These are phyloP conservation scores for Uropetala carovei DNA, from an alignment of 2,888 invertebrate species.

Conservation along the genomic window DNA sequence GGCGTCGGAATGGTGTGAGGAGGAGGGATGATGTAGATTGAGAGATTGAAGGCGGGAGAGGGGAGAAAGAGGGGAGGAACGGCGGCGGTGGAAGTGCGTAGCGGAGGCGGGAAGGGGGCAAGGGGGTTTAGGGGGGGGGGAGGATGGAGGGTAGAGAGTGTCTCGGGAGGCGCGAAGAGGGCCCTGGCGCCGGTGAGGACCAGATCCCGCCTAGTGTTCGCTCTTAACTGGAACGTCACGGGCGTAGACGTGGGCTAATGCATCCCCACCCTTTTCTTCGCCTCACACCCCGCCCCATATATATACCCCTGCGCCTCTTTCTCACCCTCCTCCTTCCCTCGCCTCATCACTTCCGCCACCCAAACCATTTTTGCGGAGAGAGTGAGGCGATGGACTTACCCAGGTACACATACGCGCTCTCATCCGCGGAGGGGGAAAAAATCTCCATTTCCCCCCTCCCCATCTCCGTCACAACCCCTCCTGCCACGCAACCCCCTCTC, in stretches of 20 bases:
- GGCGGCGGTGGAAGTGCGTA: not conserved
- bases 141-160: not conserved
- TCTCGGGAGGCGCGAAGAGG: slow-evolving; percentile 18
- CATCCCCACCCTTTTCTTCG: not conserved
- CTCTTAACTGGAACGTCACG: not conserved
- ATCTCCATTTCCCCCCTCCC: no score
- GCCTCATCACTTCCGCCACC: not conserved
- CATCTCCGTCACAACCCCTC: no score
- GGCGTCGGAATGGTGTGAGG: not conserved
- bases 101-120: not conserved
- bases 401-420: no score
- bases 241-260: not conserved
- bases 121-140: not conserved
- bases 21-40: not conserved
- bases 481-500: no score
- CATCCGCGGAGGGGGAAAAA: no score
- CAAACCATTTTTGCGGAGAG: no score
- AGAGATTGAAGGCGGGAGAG: not conserved
- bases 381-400: no score
- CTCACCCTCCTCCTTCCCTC: no score
- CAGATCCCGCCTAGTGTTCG: not conserved
- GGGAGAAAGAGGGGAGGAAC: not conserved
- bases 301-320: no score
- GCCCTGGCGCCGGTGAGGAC: slow-evolving; percentile 36
- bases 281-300: not conserved